Evolutionary conservation across 2,797 vertebrate genomes (phyloP), one percentile per base, ranked within the genome.

Genomic region (Steatocranus sp.): DNA sequence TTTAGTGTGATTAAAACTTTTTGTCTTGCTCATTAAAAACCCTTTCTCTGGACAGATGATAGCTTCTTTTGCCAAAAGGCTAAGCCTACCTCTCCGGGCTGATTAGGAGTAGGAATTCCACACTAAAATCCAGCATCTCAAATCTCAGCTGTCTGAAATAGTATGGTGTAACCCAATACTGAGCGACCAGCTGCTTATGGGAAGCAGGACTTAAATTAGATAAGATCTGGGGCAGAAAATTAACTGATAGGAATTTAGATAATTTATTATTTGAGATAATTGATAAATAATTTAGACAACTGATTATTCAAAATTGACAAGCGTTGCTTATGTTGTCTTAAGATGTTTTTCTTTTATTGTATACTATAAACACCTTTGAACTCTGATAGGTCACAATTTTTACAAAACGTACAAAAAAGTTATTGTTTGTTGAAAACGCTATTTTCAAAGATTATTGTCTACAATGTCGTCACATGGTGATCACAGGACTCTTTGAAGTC

Each of bases 1-100:
- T 92, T 93, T 89, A 74, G 86, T 18, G 30, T 93, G 83, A 94
- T 95, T 93, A 89, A 91, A 94, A 89, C 61, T 85, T 89, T 91
- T 90, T 89, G 86, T 90, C 83, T 82, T 49, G 85, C 86, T 94
- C 84, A 92, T 94, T 93, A 93, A 89, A 88, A 86, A 54, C 17
- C 66, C 12, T 79, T 79, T 89, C 77, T 82, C 86, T 80, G 81
- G 88, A 88, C 88, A 88, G 92, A 87, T 83, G 89, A 92, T 48
- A 68, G 73, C 79, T 81, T 90, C 48, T 80, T 86, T 87, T 82
- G 81, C 86, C 88, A 87, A 83, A 78, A 76, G 75, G 46, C 85
- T 84, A 49, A 86, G 74, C 23, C 80, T 79, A 84, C 87, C 43
- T 81, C 83, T 81, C 49, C 36, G 80, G 11, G 9, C 83, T 78